A percentile compares a stretch with the other conserved stretches of the same genome.
Evolutionary conservation across 2,797 vertebrate species (phyloP).

Genomic region (Diglossa cyanea): DNA sequence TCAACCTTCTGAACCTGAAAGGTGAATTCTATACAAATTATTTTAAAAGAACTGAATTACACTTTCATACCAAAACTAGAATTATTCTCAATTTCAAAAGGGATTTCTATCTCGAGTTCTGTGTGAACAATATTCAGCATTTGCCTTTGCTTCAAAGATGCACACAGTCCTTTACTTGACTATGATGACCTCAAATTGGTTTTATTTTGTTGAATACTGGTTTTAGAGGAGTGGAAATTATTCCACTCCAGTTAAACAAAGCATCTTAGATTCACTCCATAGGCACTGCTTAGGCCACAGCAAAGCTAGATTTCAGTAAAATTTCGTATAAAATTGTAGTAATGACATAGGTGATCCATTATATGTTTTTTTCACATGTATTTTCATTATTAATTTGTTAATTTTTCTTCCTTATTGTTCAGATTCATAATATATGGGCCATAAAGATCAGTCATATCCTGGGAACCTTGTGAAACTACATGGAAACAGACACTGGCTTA

Average conservation of each 20-base stretch:
- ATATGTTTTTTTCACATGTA: background rate
- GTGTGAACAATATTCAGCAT: background rate
- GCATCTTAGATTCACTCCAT: background rate
- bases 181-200: background rate
- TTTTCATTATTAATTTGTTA: background rate
- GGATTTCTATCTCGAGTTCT: background rate
- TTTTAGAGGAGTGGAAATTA: background rate
- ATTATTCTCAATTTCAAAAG: background rate
- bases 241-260: background rate
- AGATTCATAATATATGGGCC: background rate
- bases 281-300: background rate
- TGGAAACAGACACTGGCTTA: background rate
- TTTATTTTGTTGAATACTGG: background rate
- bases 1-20: background rate
- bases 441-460: background rate
- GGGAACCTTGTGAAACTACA: background rate
- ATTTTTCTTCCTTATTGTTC: background rate
- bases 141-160: background rate
- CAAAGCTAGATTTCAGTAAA: background rate
- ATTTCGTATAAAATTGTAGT: background rate
- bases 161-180: background rate
- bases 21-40: background rate
- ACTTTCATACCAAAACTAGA: background rate
- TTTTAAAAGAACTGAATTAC: background rate
- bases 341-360: background rate